Conservation (phyloP, 2,797 vertebrate species). For the Chelidonichthys spinosus region DNA sequence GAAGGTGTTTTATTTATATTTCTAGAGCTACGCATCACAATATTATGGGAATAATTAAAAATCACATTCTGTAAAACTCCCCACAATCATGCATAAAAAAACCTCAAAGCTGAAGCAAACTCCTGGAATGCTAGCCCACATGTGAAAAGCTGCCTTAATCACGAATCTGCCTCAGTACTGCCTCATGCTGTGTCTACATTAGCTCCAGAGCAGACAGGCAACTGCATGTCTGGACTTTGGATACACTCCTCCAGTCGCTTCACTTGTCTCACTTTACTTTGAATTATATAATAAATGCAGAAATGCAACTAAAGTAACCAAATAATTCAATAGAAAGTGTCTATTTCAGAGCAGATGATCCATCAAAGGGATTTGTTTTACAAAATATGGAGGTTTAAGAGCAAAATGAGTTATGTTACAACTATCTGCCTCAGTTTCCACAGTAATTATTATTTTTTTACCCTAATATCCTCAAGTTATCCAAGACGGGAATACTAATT, state of each 20-base stretch:
- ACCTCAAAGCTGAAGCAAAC: no score
- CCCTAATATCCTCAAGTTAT: slow-evolving; percentile 18
- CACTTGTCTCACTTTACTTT: background rate
- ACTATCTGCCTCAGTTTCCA: no score
- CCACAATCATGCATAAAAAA: background rate
- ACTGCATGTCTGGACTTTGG: no score
- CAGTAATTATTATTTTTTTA: background rate
- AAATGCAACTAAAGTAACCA: background rate
- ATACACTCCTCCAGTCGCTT: no score
- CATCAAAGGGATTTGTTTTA: background rate
- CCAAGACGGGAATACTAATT: slow-evolving; percentile 37
- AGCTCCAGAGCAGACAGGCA: no score
- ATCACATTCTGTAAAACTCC: background rate
- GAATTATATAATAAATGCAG: background rate
- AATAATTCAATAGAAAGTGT: background rate
- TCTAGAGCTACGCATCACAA: background rate
- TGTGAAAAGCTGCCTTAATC: no score
- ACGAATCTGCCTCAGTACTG: no score
- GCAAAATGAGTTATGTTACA: no score
- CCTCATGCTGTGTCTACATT: no score
- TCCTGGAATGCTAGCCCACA: no score
- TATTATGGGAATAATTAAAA: background rate
- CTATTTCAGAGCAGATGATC: background rate
- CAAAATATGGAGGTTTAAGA: background rate
- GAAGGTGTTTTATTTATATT: background rate